Percentiles rank a stretch among this genome's conserved stretches.
These are phyloP conservation scores for Aplocera efformata DNA, from an alignment of 2,888 invertebrate genomes.

Conservation along the genomic window DNA sequence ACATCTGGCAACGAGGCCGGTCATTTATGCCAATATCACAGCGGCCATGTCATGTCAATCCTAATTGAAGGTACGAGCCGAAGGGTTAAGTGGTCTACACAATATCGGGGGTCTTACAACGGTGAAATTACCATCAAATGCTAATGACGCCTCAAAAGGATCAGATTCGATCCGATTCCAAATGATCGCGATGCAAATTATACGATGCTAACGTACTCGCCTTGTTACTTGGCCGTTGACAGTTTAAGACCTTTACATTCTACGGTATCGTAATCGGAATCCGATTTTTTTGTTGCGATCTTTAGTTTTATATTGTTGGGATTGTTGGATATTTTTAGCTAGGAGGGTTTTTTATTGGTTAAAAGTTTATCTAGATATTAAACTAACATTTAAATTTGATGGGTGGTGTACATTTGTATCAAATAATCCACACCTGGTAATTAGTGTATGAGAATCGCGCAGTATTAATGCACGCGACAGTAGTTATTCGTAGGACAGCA, in stretches of 20 bases:
- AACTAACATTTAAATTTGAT: too few relatives aligned
- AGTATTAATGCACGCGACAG: too few relatives aligned
- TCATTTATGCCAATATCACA: neutral
- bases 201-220: conserved; percentile 44
- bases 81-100: conserved; percentile 24
- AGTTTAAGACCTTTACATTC: conserved; percentile 27
- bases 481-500: too few relatives aligned
- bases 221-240: conserved; percentile 31
- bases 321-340: too few relatives aligned
- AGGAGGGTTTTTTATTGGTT: too few relatives aligned
- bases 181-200: conserved; percentile 54
- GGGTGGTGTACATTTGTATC: too few relatives aligned
- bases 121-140: conserved; percentile 40
- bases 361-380: too few relatives aligned
- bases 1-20: too few relatives aligned
- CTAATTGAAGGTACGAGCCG: conserved; percentile 15
- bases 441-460: too few relatives aligned
- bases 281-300: too few relatives aligned
- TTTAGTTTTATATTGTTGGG: too few relatives aligned
- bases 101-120: conserved; percentile 25
- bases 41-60: conserved; percentile 11
- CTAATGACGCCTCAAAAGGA: conserved; percentile 46
- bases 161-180: conserved; percentile 38
- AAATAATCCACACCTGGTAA: too few relatives aligned
- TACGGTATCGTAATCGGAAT: conserved; percentile 25